These are phyloP conservation scores for Rhinogobius similis DNA, from an alignment of 2,113 vertebrate species.

Conservation along the genomic window DNA sequence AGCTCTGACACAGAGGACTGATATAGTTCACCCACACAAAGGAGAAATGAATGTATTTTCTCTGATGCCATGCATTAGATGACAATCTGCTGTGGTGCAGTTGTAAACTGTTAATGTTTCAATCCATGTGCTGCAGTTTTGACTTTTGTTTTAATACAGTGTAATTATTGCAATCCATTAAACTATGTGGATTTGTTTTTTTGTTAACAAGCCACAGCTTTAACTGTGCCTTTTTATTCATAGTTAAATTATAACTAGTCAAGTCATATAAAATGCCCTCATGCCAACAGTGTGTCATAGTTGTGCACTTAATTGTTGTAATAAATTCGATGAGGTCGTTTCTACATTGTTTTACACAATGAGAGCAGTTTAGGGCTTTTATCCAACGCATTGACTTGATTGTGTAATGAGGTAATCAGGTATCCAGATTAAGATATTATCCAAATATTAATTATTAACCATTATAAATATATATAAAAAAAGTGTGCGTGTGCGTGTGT, in stretches of 20 bases:
- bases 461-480: too few relatives aligned
- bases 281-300: not conserved
- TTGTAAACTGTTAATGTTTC: constrained; percentile 62
- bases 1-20: constrained; percentile 78
- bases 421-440: too few relatives aligned
- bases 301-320: not conserved
- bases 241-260: constrained; percentile 43
- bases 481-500: too few relatives aligned
- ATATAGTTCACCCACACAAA: constrained; percentile 32
- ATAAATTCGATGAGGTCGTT: not conserved
- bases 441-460: too few relatives aligned
- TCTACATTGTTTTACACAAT: not conserved
- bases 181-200: constrained; percentile 54
- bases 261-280: not conserved
- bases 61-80: constrained; percentile 70
- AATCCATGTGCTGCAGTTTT: constrained; percentile 43
- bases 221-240: constrained; percentile 67
- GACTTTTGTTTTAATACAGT: constrained; percentile 47
- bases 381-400: not conserved
- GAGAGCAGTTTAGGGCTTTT: not conserved
- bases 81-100: constrained; percentile 64
- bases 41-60: constrained; percentile 72
- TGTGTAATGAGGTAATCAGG: too few relatives aligned
- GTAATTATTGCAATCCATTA: constrained; percentile 62
- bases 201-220: constrained; percentile 47